Evolutionary conservation across 2,888 invertebrate genomes (phyloP), one percentile per base, ranked within the genome.

Genomic region (Dolichopus griseipennis): DNA sequence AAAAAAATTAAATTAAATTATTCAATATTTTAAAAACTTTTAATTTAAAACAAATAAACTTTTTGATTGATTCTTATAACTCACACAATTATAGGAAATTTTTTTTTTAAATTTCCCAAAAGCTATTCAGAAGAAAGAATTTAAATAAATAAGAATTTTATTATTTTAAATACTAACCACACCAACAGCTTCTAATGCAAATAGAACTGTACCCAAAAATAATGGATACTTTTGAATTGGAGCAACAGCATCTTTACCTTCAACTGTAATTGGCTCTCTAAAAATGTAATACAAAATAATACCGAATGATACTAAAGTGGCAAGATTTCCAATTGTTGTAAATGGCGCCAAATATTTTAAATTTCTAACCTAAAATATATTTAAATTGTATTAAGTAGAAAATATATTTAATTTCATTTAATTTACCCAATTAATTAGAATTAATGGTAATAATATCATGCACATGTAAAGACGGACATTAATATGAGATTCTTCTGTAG

Each of bases 171-270:
- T 18, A 83, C 89, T 85, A 76, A 90, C 90, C 81, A 90, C 90
- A 33, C 90, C 90, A 41, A 90, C 90, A 1, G 90, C 90, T 73
- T 90, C 96, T 73, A 96, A 85, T 0, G 96, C 93, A 80, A 95
- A 97, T 68, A 97, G 84, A 2, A 93, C 92, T 0, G 95, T 95
- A 1, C 96, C 95, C 77, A 95, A 92, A 78, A 90, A 95, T 18
- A 95, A 81, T 0, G 93, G 92, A 76, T 90, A 87, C 74, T 84
- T 85, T 66, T 82, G 74, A 0, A 83, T 72, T 2, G 84, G 77
- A 0, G 85, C 85, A 18, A 86, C 75, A 72, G 81, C 81, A 72
- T 83, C 82, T 73, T 83, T 80, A 68, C 80, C 81, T 66, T 82
- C 80, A 0, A 86, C 74, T 0, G 82, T 76, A 0, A 88, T 85